Percentiles rank a stretch among this genome's conserved stretches.
Conservation (phyloP, 2,797 vertebrate species). For the Leptodactylus fallax region DNA sequence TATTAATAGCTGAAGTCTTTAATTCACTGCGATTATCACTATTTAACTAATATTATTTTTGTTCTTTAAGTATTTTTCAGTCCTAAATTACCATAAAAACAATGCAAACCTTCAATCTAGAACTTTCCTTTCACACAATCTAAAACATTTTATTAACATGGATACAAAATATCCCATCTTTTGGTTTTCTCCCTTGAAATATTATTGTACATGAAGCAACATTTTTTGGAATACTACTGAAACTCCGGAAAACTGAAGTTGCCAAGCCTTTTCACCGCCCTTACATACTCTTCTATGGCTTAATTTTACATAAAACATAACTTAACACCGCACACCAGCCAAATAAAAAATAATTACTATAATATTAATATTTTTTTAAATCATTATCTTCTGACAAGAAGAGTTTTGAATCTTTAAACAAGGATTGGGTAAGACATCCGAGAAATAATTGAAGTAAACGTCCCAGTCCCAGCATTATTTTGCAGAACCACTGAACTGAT, state of each 20-base stretch:
- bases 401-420: conserved; percentile 69
- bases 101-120: neutral
- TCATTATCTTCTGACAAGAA: neutral
- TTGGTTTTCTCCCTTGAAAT: neutral
- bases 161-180: neutral
- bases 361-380: conserved; percentile 59
- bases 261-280: neutral
- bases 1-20: neutral
- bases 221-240: conserved; percentile 14
- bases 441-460: conserved; percentile 37
- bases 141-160: conserved; percentile 22
- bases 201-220: neutral
- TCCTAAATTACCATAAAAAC: neutral
- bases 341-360: conserved; percentile 55
- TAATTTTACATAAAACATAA: neutral
- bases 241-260: neutral
- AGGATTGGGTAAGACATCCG: conserved; percentile 65
- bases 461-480: conserved; percentile 84
- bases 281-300: neutral
- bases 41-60: no score
- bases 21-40: no score
- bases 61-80: no score
- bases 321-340: neutral
- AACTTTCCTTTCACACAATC: neutral
- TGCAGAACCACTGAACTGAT: conserved; percentile 98